A percentile compares a stretch with the other conserved stretches of the same genome.
phyloP scores from a whole-genome alignment of 37 sponge, comb jelly and placozoan genomes.

The Aphrocallistes beatrix region DNA sequence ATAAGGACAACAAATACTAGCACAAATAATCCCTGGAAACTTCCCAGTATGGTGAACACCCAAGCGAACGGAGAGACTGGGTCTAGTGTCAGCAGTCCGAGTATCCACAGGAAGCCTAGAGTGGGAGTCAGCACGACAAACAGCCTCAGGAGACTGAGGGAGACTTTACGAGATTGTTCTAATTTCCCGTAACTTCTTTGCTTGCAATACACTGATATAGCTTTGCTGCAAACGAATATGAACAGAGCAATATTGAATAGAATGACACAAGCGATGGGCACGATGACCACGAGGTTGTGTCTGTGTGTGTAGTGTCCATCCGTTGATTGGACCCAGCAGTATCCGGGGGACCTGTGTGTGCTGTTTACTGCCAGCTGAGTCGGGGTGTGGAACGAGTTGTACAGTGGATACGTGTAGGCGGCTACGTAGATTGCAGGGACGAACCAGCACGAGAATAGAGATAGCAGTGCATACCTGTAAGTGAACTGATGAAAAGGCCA shows the following conservation, averaged over 20 bases:
- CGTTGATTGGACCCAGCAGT: slow-evolving; percentile 4
- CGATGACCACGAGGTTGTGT: neutral
- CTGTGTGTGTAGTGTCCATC: neutral
- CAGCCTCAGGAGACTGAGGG: neutral
- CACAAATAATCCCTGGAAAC: neutral
- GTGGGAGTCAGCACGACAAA: neutral
- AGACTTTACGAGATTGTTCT: neutral
- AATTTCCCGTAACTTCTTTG: neutral
- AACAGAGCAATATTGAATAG: neutral
- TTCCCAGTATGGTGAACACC: slow-evolving; percentile 2
- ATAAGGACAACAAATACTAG: neutral
- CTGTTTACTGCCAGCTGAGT: neutral
- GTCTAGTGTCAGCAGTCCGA: neutral
- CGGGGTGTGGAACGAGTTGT: neutral
- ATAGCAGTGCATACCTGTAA: neutral
- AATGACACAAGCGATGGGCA: neutral
- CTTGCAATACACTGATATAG: neutral
- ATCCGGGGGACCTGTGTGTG: neutral
- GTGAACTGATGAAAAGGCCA: slow-evolving; percentile 9
- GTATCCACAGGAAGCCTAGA: neutral
- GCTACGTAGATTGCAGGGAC: neutral
- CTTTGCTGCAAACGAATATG: neutral
- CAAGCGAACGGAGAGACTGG: neutral
- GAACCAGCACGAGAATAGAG: neutral
- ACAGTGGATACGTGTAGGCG: neutral